Conservation (phyloP, 1,140 invertebrate species). For the Pantala flavescens region DNA sequence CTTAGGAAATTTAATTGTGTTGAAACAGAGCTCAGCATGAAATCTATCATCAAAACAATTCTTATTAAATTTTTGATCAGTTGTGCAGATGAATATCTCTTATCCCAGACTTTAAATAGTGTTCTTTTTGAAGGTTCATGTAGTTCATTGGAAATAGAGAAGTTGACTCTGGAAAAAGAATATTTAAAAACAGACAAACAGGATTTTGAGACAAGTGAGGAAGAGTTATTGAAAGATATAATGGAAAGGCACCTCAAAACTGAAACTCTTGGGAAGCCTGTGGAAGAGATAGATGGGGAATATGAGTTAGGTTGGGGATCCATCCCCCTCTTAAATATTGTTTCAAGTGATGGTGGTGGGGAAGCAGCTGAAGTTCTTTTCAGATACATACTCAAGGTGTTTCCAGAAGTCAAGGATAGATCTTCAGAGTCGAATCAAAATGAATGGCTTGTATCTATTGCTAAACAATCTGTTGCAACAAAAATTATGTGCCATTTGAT, state of each 20-base stretch:
- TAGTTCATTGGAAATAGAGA: neutral
- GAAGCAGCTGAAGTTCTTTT: neutral
- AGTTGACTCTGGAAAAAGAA: neutral
- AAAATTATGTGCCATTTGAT: slow-evolving; percentile 33
- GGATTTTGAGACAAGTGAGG: neutral
- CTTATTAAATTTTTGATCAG: neutral
- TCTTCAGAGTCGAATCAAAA: neutral
- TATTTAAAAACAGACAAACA: neutral
- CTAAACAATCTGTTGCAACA: slow-evolving; percentile 28
- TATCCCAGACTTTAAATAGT: neutral
- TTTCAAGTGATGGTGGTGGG: neutral
- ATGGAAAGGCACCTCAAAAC: neutral
- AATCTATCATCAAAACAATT: neutral
- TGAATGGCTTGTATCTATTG: neutral
- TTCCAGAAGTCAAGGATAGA: neutral
- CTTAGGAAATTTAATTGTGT: neutral
- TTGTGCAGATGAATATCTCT: neutral
- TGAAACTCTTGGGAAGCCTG: neutral
- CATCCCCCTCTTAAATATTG: neutral
- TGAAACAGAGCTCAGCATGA: neutral
- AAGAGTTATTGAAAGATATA: neutral
- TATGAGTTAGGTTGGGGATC: neutral
- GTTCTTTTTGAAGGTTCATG: neutral
- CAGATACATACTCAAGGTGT: neutral
- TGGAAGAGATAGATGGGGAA: neutral